A percentile compares a stretch with the other conserved stretches of the same genome.
These are phyloP conservation scores for Apostichopus leukothele DNA, from an alignment of 53 echinoderm and acorn worm genomes.

Conservation along the genomic window DNA sequence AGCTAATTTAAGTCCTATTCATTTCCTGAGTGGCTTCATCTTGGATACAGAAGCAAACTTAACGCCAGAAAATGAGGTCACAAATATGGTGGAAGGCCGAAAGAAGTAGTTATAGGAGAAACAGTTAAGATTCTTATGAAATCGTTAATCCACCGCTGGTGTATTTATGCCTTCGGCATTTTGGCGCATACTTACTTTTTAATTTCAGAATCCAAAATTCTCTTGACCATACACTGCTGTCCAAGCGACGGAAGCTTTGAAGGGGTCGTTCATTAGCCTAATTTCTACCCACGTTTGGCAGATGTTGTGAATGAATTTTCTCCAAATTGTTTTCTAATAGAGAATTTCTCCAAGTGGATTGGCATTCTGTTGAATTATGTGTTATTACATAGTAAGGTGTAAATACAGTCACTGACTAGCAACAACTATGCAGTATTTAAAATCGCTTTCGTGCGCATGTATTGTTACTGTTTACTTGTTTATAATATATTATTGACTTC, in stretches of 20 bases:
- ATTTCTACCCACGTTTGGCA: constrained; percentile 11
- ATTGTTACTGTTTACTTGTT: too few relatives aligned
- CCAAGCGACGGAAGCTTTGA: constrained; percentile 32
- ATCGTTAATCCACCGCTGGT: not conserved
- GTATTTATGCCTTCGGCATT: not conserved
- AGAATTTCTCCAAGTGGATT: not conserved
- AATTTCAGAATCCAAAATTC: not conserved
- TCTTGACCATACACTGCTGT: constrained; percentile 22
- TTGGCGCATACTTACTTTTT: not conserved
- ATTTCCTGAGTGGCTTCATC: constrained; percentile 8
- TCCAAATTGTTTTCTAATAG: not conserved
- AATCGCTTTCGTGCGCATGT: too few relatives aligned
- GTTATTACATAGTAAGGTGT: too few relatives aligned
- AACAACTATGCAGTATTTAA: too few relatives aligned
- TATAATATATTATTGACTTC: too few relatives aligned
- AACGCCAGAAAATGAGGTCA: constrained; percentile 15
- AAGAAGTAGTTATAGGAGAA: too few relatives aligned
- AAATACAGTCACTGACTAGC: too few relatives aligned
- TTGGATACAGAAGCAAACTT: not conserved
- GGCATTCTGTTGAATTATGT: not conserved
- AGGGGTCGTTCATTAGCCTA: constrained; percentile 17
- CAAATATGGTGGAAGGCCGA: not conserved
- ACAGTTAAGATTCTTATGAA: not conserved
- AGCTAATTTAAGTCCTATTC: not conserved
- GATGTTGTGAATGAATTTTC: constrained; percentile 2